Conservation (phyloP, 2,888 invertebrate genomes). For the Trissolcus japonicus region DNA sequence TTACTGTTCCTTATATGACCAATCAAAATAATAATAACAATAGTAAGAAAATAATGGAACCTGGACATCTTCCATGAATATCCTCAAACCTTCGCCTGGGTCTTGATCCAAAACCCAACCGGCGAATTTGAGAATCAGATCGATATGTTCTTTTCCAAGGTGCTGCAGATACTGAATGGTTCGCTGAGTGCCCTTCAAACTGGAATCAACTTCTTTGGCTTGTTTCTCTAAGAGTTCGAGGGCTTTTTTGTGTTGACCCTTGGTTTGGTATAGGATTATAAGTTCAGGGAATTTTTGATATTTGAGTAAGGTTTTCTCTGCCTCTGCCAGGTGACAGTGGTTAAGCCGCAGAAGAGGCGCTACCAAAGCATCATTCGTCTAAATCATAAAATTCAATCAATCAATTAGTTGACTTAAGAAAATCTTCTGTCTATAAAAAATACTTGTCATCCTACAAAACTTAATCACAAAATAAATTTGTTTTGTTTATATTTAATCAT, state of each 20-base stretch:
- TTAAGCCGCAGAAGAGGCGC: constrained; percentile 93
- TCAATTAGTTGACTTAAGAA: no score
- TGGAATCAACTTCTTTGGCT: constrained; percentile 85
- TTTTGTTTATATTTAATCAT: background rate
- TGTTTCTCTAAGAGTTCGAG: constrained; percentile 90
- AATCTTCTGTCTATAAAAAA: background rate
- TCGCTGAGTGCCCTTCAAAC: constrained; percentile 86
- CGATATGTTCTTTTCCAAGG: constrained; percentile 86
- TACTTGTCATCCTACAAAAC: background rate
- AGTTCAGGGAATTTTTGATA: constrained; percentile 94
- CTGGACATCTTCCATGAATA: constrained; percentile 76
- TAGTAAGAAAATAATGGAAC: constrained; percentile 52
- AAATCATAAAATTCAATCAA: no score
- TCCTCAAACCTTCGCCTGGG: constrained; percentile 92
- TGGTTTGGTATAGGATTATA: constrained; percentile 96
- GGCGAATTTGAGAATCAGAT: constrained; percentile 94
- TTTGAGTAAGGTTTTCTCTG: constrained; percentile 91
- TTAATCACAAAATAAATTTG: constrained; percentile 9
- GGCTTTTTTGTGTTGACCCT: constrained; percentile 94
- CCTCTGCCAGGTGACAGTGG: constrained; percentile 95
- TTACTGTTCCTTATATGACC: background rate
- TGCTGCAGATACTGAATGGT: constrained; percentile 95
- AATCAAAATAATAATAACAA: background rate
- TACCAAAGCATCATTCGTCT: constrained; percentile 97
- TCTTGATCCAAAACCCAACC: constrained; percentile 92